These are phyloP conservation scores for Ianthella basta DNA, from an alignment of 37 sponge, comb jelly and placozoan genomes.

Conservation along the genomic window DNA sequence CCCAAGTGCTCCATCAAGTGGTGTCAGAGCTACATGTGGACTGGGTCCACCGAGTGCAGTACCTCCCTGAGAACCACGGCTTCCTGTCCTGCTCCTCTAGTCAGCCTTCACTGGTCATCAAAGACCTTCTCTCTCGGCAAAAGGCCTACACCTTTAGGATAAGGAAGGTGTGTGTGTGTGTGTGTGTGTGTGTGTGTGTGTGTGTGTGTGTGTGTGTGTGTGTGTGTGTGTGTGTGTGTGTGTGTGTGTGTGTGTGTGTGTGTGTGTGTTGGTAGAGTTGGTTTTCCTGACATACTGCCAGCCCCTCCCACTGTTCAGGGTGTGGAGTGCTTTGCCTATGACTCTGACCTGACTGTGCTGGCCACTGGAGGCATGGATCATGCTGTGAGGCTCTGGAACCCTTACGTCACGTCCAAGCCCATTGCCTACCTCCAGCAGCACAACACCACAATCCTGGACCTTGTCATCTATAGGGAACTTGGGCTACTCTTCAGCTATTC, in stretches of 20 bases:
- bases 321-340: slow-evolving; percentile 87
- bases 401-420: slow-evolving; percentile 85
- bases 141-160: slow-evolving; percentile 88
- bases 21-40: slow-evolving; percentile 73
- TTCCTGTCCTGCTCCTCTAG: slow-evolving; percentile 82
- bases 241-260: slow-evolving; percentile 28
- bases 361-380: slow-evolving; percentile 94
- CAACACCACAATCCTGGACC: slow-evolving; percentile 71
- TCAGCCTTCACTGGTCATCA: slow-evolving; percentile 74
- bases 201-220: slow-evolving; percentile 42
- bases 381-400: slow-evolving; percentile 93
- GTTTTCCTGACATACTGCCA: not conserved
- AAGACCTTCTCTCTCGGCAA: slow-evolving; percentile 65
- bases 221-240: slow-evolving; percentile 39
- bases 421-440: slow-evolving; percentile 80
- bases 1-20: slow-evolving; percentile 25
- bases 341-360: slow-evolving; percentile 73
- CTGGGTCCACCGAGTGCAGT: slow-evolving; percentile 82
- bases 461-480: slow-evolving; percentile 58
- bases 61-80: slow-evolving; percentile 83
- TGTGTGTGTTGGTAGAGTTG: not conserved
- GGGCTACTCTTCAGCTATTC: slow-evolving; percentile 78
- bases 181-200: slow-evolving; percentile 32
- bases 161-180: slow-evolving; percentile 73
- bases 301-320: slow-evolving; percentile 62